A percentile compares a stretch with the other conserved stretches of the same genome.
These are phyloP conservation scores for Ophiodon elongatus DNA, from an alignment of 2,113 vertebrate species.

Conservation along the genomic window DNA sequence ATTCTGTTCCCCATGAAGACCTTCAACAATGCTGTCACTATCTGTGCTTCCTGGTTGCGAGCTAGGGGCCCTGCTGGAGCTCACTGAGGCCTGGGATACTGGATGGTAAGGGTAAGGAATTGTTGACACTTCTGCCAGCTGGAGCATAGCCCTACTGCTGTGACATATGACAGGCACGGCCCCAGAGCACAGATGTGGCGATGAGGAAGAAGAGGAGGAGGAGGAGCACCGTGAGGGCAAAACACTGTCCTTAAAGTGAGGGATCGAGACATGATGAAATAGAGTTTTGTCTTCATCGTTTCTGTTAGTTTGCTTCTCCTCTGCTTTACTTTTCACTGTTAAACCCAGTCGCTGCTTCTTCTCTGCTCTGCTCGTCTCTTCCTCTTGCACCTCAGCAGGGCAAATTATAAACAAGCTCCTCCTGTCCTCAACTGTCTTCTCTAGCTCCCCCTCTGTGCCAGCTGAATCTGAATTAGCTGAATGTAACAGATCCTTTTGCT, in stretches of 20 bases:
- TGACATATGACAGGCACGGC: constrained; percentile 81
- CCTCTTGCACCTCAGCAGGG: neutral
- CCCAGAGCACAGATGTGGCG: constrained; percentile 43
- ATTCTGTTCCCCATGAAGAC: neutral
- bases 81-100: constrained; percentile 8
- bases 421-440: neutral
- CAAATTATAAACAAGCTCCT: neutral
- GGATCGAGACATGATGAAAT: neutral
- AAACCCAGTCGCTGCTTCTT: neutral
- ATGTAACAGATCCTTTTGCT: constrained; percentile 10
- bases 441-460: constrained; percentile 12
- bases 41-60: neutral
- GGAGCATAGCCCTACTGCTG: constrained; percentile 42
- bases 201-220: constrained; percentile 25
- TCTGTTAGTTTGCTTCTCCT: constrained; percentile 1
- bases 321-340: neutral
- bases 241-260: neutral
- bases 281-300: neutral
- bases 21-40: constrained; percentile 9
- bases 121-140: constrained; percentile 11
- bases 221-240: constrained; percentile 11
- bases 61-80: neutral
- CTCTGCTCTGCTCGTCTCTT: neutral
- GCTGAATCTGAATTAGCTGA: constrained; percentile 20
- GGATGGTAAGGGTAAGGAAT: neutral